Conservation (phyloP, 1,140 invertebrate genomes). For the Sinonovacula constricta region DNA sequence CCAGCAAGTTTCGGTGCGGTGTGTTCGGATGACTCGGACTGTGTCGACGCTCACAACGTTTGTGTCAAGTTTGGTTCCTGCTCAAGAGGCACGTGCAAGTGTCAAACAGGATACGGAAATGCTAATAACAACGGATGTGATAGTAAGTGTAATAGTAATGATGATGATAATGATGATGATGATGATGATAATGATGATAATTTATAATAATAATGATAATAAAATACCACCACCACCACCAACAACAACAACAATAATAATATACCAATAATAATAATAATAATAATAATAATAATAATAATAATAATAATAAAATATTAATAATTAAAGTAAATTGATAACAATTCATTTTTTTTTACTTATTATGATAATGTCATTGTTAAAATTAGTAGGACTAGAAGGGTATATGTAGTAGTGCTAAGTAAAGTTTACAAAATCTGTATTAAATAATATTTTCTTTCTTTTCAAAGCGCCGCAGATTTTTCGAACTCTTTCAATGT, state of each 20-base stretch:
- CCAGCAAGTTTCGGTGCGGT: slow-evolving; percentile 16
- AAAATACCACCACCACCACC: no score
- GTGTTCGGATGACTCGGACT: slow-evolving; percentile 5
- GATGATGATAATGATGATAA: background rate
- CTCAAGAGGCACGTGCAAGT: slow-evolving; percentile 19
- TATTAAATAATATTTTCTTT: slow-evolving; percentile 7
- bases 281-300: background rate
- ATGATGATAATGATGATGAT: background rate
- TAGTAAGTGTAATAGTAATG: background rate
- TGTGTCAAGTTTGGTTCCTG: slow-evolving; percentile 18
- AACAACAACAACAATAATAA: no score
- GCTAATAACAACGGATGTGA: slow-evolving; percentile 6
- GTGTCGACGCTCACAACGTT: background rate
- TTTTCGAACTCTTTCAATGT: background rate
- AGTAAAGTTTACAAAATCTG: background rate
- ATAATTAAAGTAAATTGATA: background rate
- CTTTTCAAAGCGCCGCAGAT: background rate
- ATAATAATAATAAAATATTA: background rate
- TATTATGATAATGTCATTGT: background rate
- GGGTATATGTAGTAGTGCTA: background rate
- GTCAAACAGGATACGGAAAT: slow-evolving; percentile 29
- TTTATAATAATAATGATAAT: no score
- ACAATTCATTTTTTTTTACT: background rate
- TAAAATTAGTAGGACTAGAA: background rate
- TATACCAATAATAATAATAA: background rate